phyloP scores from a whole-genome alignment of 2,797 vertebrate species.

The Acrossocheilus fasciatus region DNA sequence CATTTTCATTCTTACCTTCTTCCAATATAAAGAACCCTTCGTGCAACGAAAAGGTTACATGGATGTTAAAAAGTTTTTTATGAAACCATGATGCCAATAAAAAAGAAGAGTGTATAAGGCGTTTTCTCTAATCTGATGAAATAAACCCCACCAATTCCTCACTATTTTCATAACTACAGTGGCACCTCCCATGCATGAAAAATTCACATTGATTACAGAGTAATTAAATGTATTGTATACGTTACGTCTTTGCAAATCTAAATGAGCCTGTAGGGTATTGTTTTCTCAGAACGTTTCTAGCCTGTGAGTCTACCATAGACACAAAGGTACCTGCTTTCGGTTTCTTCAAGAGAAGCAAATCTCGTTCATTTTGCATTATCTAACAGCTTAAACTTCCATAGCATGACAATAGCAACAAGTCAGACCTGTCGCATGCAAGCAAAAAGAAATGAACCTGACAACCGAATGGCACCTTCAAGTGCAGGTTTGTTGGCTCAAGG shows the following conservation, averaged over 20 bases:
- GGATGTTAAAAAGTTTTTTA: neutral
- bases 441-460: neutral
- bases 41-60: too few relatives aligned
- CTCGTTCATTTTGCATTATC: neutral
- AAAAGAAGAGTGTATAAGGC: too few relatives aligned
- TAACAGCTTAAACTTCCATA: neutral
- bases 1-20: too few relatives aligned
- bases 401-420: constrained; percentile 20
- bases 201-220: neutral
- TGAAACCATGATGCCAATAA: neutral
- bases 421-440: neutral
- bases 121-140: neutral
- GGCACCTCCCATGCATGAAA: neutral
- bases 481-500: constrained; percentile 15
- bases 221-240: neutral
- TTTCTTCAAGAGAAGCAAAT: neutral
- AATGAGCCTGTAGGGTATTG: constrained; percentile 20
- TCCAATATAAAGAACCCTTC: too few relatives aligned
- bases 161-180: neutral
- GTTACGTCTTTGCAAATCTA: neutral
- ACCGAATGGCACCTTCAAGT: constrained; percentile 23
- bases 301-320: neutral
- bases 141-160: neutral
- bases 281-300: constrained; percentile 26
- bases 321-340: constrained; percentile 31